Evolutionary conservation across 1,140 invertebrate genomes (phyloP).

Genomic region (Drosophila malerkotliana): DNA sequence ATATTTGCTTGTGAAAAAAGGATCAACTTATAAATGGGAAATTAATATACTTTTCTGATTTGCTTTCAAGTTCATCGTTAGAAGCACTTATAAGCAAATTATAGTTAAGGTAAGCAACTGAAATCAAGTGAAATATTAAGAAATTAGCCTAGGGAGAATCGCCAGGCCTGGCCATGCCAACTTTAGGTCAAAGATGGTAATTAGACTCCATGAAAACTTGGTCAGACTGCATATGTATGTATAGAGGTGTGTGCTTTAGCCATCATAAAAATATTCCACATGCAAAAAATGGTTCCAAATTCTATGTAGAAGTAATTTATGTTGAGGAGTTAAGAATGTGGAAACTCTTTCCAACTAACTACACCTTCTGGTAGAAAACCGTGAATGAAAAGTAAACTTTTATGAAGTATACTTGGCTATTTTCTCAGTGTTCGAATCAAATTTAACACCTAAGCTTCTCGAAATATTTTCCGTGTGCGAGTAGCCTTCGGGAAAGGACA

Average conservation of each 20-base stretch:
- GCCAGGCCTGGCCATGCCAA: slow-evolving; percentile 33
- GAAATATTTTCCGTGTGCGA: slow-evolving; percentile 20
- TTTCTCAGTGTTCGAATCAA: not conserved
- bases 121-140: slow-evolving; percentile 57
- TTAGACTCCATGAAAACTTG: slow-evolving; percentile 65
- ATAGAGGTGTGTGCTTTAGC: slow-evolving; percentile 11
- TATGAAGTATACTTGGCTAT: no score
- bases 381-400: no score
- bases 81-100: not conserved
- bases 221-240: slow-evolving; percentile 14
- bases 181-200: slow-evolving; percentile 56
- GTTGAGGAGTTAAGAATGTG: no score
- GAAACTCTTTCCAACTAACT: no score
- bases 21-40: no score
- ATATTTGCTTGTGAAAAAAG: no score
- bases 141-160: slow-evolving; percentile 62
- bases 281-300: not conserved
- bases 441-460: not conserved
- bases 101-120: slow-evolving; percentile 15
- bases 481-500: slow-evolving; percentile 24
- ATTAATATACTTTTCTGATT: no score
- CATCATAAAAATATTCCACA: slow-evolving; percentile 19
- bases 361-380: no score
- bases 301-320: not conserved
- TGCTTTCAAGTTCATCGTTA: slow-evolving; percentile 2